phyloP scores from a whole-genome alignment of 2,888 invertebrate species.

The Dastarcus helophoroides region DNA sequence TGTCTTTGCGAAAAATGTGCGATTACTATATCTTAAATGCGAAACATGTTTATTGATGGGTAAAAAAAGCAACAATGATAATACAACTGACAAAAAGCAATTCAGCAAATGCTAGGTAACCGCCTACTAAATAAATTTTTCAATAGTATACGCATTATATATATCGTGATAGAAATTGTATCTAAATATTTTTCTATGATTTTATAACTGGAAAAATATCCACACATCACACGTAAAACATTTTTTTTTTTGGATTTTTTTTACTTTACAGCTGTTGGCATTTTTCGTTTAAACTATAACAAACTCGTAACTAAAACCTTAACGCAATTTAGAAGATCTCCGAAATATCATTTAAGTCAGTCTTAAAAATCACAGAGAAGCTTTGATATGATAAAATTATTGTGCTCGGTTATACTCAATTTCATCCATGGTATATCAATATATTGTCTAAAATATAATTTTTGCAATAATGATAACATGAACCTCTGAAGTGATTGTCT shows the following conservation, averaged over 20 bases:
- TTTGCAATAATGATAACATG: too few species aligned
- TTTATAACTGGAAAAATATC: constrained; percentile 35
- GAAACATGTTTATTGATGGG: constrained; percentile 6
- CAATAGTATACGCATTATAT: constrained; percentile 21
- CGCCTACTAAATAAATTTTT: constrained; percentile 5
- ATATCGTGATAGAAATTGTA: constrained; percentile 34
- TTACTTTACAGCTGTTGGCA: constrained; percentile 32
- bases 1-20: constrained; percentile 18
- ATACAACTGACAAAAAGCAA: constrained; percentile 33
- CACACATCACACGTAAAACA: constrained; percentile 32
- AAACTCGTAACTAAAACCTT: constrained; percentile 11
- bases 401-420: constrained; percentile 35
- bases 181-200: constrained; percentile 30
- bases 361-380: constrained; percentile 46
- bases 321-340: constrained; percentile 24
- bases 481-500: too few species aligned
- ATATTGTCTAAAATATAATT: too few species aligned
- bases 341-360: constrained; percentile 42
- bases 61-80: constrained; percentile 31
- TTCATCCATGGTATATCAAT: too few species aligned
- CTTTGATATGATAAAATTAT: constrained; percentile 45
- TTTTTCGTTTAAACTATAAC: constrained; percentile 11
- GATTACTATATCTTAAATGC: constrained; percentile 14
- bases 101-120: constrained; percentile 13
- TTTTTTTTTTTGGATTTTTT: constrained; percentile 20